Base-by-base conservation (phyloP, 2,797 vertebrate genomes). In the Tenualosa ilisha region DNA sequence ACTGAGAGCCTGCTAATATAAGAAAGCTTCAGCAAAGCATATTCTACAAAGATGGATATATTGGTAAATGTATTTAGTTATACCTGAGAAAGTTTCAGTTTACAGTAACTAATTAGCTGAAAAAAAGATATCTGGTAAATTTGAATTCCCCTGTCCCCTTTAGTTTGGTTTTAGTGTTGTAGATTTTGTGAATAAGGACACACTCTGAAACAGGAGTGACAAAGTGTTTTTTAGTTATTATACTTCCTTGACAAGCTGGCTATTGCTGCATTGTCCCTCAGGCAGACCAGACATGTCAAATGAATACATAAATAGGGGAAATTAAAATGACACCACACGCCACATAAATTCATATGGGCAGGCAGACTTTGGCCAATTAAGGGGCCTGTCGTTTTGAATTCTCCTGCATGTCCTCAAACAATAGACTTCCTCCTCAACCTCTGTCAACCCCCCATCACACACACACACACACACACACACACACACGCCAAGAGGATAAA, bases 341-440 rank as follows among this genome's bases (percentile, higher is more conserved):
- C 85, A 87, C 88, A 91, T 87, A 61, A 87, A 93, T 81, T 88
- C 17, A 24, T 91, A 91, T 51, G 75, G 81, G 61, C 85, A 83
- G 40, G 40, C 86, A 12, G 84, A 89, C 89, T 91, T 89, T 89
- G 91, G 91, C 89, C 92, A 93, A 94, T 93, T 91, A 90, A 84
- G 84, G 20, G 59, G 82, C 84, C 75, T 46, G 79, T 89, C 85
- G 53, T 26, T 40, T 81, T 81, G 86, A 91, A 94, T 95, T 95
- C 94, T 94, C 92, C 75, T 84, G 93, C 92, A 93, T 89, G 85
- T 91, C 89, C 91, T 92, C 86, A 90, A 92, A 95, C 94, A 95
- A 95, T 94, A 90, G 91, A 89, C 81, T 5, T 43, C 63, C 43
- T 54, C 89, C 82, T 63, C 26, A 82, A 37, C 68, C 68, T 75